A percentile compares a stretch with the other conserved stretches of the same genome.
Evolutionary conservation across 1,140 invertebrate species (phyloP).

Genomic region (Sweltsa coloradensis): DNA sequence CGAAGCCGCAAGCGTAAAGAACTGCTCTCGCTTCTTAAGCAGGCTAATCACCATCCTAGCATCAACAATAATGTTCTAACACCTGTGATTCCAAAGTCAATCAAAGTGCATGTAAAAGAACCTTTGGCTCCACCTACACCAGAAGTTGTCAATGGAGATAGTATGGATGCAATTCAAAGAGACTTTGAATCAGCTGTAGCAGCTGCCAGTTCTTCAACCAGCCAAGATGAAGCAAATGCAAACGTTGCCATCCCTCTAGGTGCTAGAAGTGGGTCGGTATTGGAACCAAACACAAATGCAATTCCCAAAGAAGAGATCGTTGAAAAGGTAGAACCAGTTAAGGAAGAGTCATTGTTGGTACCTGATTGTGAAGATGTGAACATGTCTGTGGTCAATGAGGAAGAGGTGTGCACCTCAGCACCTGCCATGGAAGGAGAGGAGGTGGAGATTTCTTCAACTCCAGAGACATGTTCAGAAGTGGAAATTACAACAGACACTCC

Average conservation of each 20-base stretch:
- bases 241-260: conserved; percentile 13
- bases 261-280: neutral
- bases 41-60: conserved; percentile 33
- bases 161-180: conserved; percentile 41
- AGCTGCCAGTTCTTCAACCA: conserved; percentile 39
- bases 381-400: conserved; percentile 3
- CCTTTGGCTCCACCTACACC: too few relatives aligned
- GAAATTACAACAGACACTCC: conserved; percentile 5
- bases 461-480: conserved; percentile 7
- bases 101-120: too few relatives aligned
- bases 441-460: conserved; percentile 6
- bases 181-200: conserved; percentile 44
- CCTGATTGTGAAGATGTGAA: neutral
- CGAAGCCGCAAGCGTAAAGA: conserved; percentile 53
- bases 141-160: too few relatives aligned
- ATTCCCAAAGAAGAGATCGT: neutral
- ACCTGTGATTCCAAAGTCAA: neutral
- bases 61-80: neutral
- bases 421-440: conserved; percentile 6
- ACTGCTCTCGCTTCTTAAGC: conserved; percentile 47
- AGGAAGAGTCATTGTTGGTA: neutral
- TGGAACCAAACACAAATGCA: too few relatives aligned
- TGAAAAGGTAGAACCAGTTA: neutral
- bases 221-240: conserved; percentile 22
- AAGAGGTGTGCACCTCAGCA: conserved; percentile 2